Base-by-base conservation (phyloP, 2,113 vertebrate genomes). In the Paradisaea rubra region DNA sequence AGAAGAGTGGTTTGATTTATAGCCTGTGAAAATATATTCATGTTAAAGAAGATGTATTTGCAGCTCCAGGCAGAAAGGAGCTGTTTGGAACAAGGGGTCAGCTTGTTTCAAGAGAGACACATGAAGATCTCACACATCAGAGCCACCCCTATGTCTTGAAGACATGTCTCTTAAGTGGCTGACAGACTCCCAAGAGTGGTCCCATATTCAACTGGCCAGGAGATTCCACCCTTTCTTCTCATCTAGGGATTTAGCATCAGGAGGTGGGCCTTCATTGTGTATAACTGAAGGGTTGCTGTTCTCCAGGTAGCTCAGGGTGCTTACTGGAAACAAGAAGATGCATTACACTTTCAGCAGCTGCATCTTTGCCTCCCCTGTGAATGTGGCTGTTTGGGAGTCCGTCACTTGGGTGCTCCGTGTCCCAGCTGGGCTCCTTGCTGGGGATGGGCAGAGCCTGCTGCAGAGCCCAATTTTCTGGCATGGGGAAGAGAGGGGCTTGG, bases 331-430 rank as follows among this genome's bases (percentile, higher is more conserved):
- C 11, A 27, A 33, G n/a, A 47, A 7, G 52, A 31, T 15, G 14
- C 7, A 35, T 68, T 56, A 18, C 2, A 1, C 15, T 47, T 92
- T 60, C 50, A 68, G 27, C 6, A 79, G 60, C 56, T 54, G 5
- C 28, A 33, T 25, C 47, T 71, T 68, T 64, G 27, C 60, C 13
- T 45, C 9, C 19, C 9, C 18, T 52, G n/a, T 25, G 33, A 47
- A 56, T 0, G 4, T 2, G 19, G 7, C 14, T 44, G 2, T 87
- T n/a, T n/a, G 7, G 19, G 18, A 66, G 16, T 37, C 28, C 2
- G 0, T 54, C 52, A 10, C 33, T 28, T 9, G 17, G 16, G 16
- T n/a, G 27, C 22, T 77, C 59, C 39, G 1, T 33, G 31, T 41
- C 15, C 49, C 71, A 72, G 13, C 27, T 49, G 53, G 24, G 19